Base-by-base conservation (phyloP, 1,140 invertebrate genomes). In the Nasonia vitripennis region DNA sequence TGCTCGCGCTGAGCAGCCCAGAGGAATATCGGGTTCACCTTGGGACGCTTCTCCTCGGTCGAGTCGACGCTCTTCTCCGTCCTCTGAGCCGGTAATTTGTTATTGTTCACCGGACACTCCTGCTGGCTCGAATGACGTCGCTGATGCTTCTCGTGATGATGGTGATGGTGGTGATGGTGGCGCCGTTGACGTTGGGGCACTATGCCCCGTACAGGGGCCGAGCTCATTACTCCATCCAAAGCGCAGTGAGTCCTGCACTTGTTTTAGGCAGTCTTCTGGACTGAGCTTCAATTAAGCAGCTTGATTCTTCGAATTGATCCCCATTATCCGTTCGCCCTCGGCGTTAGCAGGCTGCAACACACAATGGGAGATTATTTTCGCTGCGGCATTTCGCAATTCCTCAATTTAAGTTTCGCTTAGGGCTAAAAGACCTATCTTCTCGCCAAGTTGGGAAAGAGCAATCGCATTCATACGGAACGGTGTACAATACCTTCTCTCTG, bases 1-100 rank as follows among this genome's bases (percentile, higher is more conserved):
- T 96, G 96, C 89, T 97, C 96, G 86, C 95, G 94, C 91, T 97
- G 96, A 88, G 96, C 95, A 68, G 96, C 96, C 96, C 96, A 97
- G 81, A 97, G 94, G 91, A 97, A 97, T 83, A 97, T 96, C 78
- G 97, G 96, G 90, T 96, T 96, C 10, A 96, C 95, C 87, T 95
- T 95, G 71, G 95, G 95, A 34, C 93, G 90, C 41, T 91, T 91
- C 67, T 92, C 91, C 14, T 92, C 90, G 37, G 82, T 70, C 27
- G 45, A 84, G 87, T 78, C 86, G 78, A 75, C 87, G 14, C 23
- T 37, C 14, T 23, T 12, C 2, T 10, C 3, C 23, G 17, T 62
- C 4, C 23, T 74, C 45, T 55, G 10, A 55, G 51, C 37, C 48
- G 75, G 10, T 5, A 87, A 89, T 85, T 92, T 85, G 6, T 41